Percentiles rank a stretch among this genome's conserved stretches.
These are phyloP conservation scores for Rhorus exstirpatorius DNA, from an alignment of 2,888 invertebrate genomes.

Conservation along the genomic window DNA sequence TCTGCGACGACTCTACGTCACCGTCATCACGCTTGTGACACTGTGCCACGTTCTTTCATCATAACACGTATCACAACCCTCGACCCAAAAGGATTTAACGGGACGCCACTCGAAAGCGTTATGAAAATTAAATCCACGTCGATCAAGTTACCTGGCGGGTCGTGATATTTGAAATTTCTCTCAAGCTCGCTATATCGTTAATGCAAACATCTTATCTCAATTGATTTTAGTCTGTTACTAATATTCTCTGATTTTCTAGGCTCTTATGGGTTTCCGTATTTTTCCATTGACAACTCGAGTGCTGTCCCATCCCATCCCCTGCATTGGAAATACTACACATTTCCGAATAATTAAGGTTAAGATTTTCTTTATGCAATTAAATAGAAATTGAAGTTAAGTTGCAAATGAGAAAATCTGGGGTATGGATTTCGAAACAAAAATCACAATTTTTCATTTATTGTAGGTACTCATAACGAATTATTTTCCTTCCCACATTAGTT, in stretches of 20 bases:
- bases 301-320: no score
- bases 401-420: neutral
- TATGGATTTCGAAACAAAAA: neutral
- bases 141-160: constrained; percentile 3
- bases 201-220: neutral
- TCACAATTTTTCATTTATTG: no score
- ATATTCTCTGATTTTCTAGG: neutral
- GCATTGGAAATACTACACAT: no score
- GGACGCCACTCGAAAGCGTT: neutral
- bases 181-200: neutral
- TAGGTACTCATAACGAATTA: no score
- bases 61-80: constrained; percentile 25
- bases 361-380: no score
- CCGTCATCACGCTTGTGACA: constrained; percentile 66
- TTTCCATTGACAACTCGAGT: no score
- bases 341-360: no score
- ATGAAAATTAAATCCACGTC: constrained; percentile 16
- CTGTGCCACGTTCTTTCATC: constrained; percentile 59
- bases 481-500: no score
- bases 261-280: no score
- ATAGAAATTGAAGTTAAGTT: no score
- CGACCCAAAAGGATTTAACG: constrained; percentile 27
- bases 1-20: constrained; percentile 53
- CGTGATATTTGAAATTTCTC: neutral
- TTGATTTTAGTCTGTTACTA: neutral